These are phyloP conservation scores for Platycheirus albimanus DNA, from an alignment of 2,888 invertebrate species.

Conservation along the genomic window DNA sequence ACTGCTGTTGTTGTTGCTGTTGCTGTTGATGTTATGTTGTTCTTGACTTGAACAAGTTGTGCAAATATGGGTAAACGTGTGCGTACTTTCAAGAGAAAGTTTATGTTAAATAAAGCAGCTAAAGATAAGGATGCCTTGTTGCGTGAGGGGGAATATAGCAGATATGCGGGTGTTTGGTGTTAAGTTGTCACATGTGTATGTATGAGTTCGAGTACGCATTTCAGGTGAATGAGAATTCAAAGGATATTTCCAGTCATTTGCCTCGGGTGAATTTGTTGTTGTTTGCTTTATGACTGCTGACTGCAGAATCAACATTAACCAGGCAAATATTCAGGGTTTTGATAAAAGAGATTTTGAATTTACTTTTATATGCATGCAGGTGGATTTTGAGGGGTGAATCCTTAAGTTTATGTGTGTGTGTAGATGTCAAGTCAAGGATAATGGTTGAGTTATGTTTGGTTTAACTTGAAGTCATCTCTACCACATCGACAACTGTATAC, in stretches of 20 bases:
- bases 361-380: slow-evolving; percentile 22
- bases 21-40: slow-evolving; percentile 4
- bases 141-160: not conserved
- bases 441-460: slow-evolving; percentile 43
- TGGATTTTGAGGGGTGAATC: slow-evolving; percentile 21
- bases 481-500: slow-evolving; percentile 30
- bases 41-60: slow-evolving; percentile 52
- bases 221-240: not conserved
- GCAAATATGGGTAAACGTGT: slow-evolving; percentile 42
- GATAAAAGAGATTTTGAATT: slow-evolving; percentile 59
- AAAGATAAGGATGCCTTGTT: not conserved
- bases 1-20: slow-evolving; percentile 12
- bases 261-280: slow-evolving; percentile 27
- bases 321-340: slow-evolving; percentile 60
- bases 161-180: slow-evolving; percentile 37
- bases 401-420: slow-evolving; percentile 1
- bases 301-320: slow-evolving; percentile 41
- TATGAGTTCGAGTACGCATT: slow-evolving; percentile 12
- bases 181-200: slow-evolving; percentile 14
- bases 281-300: slow-evolving; percentile 20
- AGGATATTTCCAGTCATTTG: slow-evolving; percentile 4
- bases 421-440: slow-evolving; percentile 35
- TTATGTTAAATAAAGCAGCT: slow-evolving; percentile 31
- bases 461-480: slow-evolving; percentile 44
- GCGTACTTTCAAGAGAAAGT: slow-evolving; percentile 49